A percentile compares a stretch with the other conserved stretches of the same genome.
Conservation (phyloP, 2,888 invertebrate genomes). For the Meteorus cinctellus region DNA sequence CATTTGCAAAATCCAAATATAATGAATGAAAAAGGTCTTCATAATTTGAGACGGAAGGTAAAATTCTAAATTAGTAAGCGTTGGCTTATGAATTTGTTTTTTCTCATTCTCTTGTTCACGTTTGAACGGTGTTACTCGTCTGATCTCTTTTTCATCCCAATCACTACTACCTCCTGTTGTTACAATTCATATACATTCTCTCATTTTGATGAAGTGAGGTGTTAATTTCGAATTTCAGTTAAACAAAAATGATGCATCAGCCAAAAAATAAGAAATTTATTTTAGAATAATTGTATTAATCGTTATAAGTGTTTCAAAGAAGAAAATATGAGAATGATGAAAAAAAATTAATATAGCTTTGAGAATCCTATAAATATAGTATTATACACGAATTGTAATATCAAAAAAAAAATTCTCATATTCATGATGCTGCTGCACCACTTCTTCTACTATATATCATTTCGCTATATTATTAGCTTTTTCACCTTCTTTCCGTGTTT, state of each 20-base stretch:
- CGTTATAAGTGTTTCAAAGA: not conserved
- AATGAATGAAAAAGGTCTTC: constrained; percentile 45
- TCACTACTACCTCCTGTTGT: constrained; percentile 12
- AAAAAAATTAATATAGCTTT: not conserved
- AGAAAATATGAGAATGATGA: not conserved
- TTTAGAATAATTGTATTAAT: not conserved
- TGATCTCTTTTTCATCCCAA: not conserved
- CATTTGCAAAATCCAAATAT: constrained; percentile 32
- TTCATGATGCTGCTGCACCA: not conserved
- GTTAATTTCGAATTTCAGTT: not conserved
- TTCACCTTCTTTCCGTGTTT: not conserved
- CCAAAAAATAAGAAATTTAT: not conserved
- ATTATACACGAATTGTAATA: not conserved
- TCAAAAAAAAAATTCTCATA: not conserved
- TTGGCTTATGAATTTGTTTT: constrained; percentile 44
- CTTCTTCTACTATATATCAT: not conserved
- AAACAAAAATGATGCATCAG: not conserved
- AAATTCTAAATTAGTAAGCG: constrained; percentile 54
- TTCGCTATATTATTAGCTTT: not conserved
- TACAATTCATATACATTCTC: constrained; percentile 12
- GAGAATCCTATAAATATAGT: not conserved
- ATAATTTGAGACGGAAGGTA: not conserved
- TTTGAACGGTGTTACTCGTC: constrained; percentile 31
- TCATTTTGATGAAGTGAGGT: not conserved
- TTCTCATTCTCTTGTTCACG: constrained; percentile 44